These are phyloP conservation scores for Neosilurus mollespiculum DNA, from an alignment of 2,797 vertebrate genomes.

Conservation along the genomic window DNA sequence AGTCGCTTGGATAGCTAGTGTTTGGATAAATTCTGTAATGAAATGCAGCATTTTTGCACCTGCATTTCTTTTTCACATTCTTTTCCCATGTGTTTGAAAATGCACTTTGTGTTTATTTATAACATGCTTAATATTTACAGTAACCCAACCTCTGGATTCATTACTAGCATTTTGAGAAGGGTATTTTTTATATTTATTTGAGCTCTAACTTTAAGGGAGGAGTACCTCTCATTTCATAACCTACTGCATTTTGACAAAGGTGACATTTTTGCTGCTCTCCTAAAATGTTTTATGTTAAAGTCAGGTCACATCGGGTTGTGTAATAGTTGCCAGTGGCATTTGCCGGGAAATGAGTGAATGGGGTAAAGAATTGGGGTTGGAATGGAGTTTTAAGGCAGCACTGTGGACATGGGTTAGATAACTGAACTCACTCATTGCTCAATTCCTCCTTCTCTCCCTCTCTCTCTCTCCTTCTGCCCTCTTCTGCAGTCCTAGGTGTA, in stretches of 20 bases:
- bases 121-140: not conserved
- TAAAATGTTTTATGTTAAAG: not conserved
- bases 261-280: not conserved
- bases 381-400: conserved; percentile 31
- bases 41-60: not conserved
- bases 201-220: not conserved
- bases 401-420: conserved; percentile 11
- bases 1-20: not conserved
- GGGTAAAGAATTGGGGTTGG: conserved; percentile 9
- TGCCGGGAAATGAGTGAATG: conserved; percentile 30
- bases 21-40: no score
- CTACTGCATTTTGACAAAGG: not conserved
- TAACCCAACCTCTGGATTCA: not conserved
- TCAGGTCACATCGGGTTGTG: not conserved
- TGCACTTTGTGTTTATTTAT: not conserved
- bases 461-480: conserved; percentile 40
- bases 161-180: not conserved
- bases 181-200: not conserved
- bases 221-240: not conserved
- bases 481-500: conserved; percentile 58
- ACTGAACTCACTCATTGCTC: not conserved
- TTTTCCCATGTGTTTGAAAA: not conserved
- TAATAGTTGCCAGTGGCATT: conserved; percentile 26
- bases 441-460: conserved; percentile 15
- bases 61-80: no score